These are phyloP conservation scores for Azemiops feae DNA, from an alignment of 2,113 vertebrate species.

Conservation along the genomic window DNA sequence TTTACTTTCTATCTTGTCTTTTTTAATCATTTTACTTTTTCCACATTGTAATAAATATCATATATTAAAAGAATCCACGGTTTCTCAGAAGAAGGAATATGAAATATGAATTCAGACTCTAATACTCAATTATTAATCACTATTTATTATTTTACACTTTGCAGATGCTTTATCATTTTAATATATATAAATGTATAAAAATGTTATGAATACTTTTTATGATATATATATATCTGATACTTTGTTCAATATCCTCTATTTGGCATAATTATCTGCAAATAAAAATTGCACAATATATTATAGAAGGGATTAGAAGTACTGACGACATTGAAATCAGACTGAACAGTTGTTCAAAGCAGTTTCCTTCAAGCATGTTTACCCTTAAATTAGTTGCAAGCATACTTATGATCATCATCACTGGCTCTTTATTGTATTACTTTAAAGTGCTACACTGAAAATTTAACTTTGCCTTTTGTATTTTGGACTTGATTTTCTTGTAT, in stretches of 20 bases:
- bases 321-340: neutral
- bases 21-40: conserved; percentile 7
- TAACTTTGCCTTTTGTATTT: neutral
- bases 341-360: neutral
- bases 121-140: conserved; percentile 24
- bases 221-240: conserved; percentile 2
- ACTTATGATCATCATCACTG: neutral
- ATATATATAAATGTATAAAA: conserved; percentile 28
- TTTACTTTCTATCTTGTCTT: conserved; percentile 5
- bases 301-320: neutral
- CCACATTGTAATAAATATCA: conserved; percentile 12
- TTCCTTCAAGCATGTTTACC: neutral
- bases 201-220: conserved; percentile 1
- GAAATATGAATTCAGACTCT: conserved; percentile 42
- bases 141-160: conserved; percentile 19
- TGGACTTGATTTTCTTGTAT: neutral
- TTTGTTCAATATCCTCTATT: conserved; percentile 23
- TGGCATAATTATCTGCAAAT: neutral
- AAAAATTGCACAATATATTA: conserved; percentile 23
- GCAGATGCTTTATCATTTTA: neutral
- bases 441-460: neutral
- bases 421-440: neutral
- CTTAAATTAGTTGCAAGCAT: neutral
- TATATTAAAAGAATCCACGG: neutral
- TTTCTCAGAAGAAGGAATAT: conserved; percentile 29